These are phyloP conservation scores for Ophonus ardosiacus DNA, from an alignment of 2,888 invertebrate genomes.

Conservation along the genomic window DNA sequence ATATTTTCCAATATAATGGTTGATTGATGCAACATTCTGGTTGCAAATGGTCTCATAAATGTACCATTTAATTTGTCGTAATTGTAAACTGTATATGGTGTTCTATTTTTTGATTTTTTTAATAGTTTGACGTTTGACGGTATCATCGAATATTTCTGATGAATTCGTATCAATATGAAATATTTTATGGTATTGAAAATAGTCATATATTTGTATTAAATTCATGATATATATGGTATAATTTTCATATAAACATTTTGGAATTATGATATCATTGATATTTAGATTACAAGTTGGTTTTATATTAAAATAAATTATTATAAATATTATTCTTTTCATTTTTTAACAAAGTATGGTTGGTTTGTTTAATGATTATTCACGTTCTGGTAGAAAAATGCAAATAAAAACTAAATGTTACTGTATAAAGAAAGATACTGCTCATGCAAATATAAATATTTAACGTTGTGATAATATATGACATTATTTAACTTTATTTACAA, in stretches of 20 bases:
- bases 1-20: neutral
- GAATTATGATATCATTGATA: constrained; percentile 2
- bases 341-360: neutral
- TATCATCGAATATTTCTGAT: neutral
- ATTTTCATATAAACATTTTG: neutral
- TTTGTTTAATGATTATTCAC: no score
- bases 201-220: neutral
- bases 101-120: neutral
- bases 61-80: constrained; percentile 8
- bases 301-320: neutral
- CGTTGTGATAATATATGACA: no score
- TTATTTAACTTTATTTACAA: no score
- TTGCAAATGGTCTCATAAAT: constrained; percentile 5
- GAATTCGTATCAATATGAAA: constrained; percentile 4
- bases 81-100: constrained; percentile 35
- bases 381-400: no score
- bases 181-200: neutral
- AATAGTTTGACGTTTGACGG: neutral
- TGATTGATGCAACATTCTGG: constrained; percentile 38
- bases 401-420: no score
- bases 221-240: constrained; percentile 3
- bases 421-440: no score
- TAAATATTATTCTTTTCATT: neutral
- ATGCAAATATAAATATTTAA: no score
- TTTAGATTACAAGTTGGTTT: neutral